These are phyloP conservation scores for Enteromius treurensis DNA, from an alignment of 2,797 vertebrate species.

Conservation along the genomic window DNA sequence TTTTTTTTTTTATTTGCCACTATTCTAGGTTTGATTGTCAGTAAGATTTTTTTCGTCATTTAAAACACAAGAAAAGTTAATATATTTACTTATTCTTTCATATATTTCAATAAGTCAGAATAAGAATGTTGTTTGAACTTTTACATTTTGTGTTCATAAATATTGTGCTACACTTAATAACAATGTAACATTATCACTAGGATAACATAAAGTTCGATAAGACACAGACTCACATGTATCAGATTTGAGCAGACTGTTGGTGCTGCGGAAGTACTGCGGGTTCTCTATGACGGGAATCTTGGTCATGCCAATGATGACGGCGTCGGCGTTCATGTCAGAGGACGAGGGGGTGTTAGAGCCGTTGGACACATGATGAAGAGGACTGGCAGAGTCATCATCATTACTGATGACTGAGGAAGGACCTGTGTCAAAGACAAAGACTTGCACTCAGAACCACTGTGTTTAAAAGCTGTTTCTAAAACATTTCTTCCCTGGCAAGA, in stretches of 20 bases:
- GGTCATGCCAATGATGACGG: slow-evolving; percentile 97
- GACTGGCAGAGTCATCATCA: slow-evolving; percentile 95
- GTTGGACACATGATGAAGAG: slow-evolving; percentile 96
- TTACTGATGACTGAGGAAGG: slow-evolving; percentile 98
- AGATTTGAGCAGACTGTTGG: slow-evolving; percentile 92
- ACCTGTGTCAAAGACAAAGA: slow-evolving; percentile 76
- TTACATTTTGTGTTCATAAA: no score
- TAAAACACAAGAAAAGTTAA: no score
- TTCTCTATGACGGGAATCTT: slow-evolving; percentile 99
- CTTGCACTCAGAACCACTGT: not conserved
- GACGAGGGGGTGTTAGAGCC: slow-evolving; percentile 97
- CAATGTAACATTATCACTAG: no score
- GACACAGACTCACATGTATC: slow-evolving; percentile 88
- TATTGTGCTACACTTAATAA: no score
- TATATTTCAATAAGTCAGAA: no score
- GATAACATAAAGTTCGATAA: not conserved
- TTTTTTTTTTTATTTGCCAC: no score
- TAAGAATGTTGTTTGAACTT: no score
- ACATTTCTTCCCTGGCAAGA: not conserved
- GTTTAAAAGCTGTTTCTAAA: not conserved
- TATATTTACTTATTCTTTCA: no score
- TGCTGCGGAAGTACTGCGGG: slow-evolving; percentile 98
- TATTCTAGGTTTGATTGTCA: no score
- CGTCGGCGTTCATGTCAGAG: slow-evolving; percentile 93
- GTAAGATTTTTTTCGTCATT: no score